Conservation (phyloP, 1,140 invertebrate genomes). For the Drosophila eugracilis region DNA sequence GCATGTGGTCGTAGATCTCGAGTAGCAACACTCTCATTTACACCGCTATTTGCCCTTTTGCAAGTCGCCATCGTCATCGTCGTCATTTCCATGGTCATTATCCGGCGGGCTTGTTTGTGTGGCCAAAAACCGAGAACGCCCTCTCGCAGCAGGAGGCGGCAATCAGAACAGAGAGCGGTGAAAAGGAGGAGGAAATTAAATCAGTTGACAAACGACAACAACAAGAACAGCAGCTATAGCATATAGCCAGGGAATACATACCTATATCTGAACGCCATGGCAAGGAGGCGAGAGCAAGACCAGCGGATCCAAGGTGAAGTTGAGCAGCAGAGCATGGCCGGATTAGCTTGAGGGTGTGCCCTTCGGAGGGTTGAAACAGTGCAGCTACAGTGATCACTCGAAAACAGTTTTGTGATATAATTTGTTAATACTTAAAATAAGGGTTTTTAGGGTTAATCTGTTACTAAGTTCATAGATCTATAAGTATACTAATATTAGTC, state of each 20-base stretch:
- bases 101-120: constrained; percentile 60
- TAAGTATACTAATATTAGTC: too few relatives aligned
- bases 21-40: constrained; percentile 64
- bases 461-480: too few relatives aligned
- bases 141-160: constrained; percentile 66
- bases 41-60: constrained; percentile 71
- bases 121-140: constrained; percentile 73
- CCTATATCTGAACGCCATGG: background rate
- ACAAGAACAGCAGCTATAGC: constrained; percentile 32
- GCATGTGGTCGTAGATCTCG: constrained; percentile 65
- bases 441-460: too few relatives aligned
- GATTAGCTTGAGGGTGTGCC: constrained; percentile 55
- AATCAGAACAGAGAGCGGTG: constrained; percentile 6
- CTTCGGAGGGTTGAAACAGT: constrained; percentile 39
- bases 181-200: constrained; percentile 73
- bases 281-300: constrained; percentile 19
- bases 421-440: too few relatives aligned
- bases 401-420: too few relatives aligned
- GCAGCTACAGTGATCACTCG: constrained; percentile 12
- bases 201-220: constrained; percentile 77
- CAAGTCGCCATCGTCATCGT: constrained; percentile 59
- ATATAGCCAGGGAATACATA: background rate
- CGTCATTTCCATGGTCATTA: constrained; percentile 30
- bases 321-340: constrained; percentile 32
- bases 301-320: constrained; percentile 28